A percentile compares a stretch with the other conserved stretches of the same genome.
These are phyloP conservation scores for Percopsis omiscomaycus DNA, from an alignment of 2,797 vertebrate genomes.

Conservation along the genomic window DNA sequence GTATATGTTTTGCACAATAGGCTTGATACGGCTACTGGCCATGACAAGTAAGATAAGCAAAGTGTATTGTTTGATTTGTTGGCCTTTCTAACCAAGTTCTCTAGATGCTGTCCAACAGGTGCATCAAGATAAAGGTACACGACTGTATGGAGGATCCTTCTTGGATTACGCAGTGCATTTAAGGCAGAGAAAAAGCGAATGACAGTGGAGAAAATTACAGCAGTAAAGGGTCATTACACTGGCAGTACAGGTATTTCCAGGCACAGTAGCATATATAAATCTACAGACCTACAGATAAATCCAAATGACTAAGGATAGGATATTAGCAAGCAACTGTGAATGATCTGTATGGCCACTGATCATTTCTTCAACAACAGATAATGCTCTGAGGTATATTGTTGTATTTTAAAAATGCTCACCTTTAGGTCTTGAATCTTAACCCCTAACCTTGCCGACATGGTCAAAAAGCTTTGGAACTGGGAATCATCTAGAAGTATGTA, in stretches of 20 bases:
- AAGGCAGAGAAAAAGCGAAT: constrained; percentile 23
- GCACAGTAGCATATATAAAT: background rate
- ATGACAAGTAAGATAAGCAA: background rate
- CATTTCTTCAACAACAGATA: too few species aligned
- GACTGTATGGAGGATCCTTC: constrained; percentile 4
- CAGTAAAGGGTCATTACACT: constrained; percentile 42
- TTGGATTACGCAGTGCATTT: constrained; percentile 5
- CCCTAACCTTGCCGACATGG: constrained; percentile 84
- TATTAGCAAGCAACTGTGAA: background rate
- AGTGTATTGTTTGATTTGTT: constrained; percentile 1
- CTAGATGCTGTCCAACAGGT: constrained; percentile 51
- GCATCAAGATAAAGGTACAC: constrained; percentile 47
- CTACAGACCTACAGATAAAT: background rate
- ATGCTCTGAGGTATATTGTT: too few species aligned
- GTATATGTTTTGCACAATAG: too few species aligned
- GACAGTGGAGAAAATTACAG: constrained; percentile 48
- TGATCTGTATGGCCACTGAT: background rate
- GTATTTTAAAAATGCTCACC: constrained; percentile 72
- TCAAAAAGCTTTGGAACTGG: constrained; percentile 83
- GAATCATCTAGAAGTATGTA: constrained; percentile 89
- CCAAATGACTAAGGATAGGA: background rate
- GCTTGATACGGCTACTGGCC: constrained; percentile 28
- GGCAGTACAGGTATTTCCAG: constrained; percentile 1
- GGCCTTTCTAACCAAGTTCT: constrained; percentile 1
- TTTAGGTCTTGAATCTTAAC: constrained; percentile 85